Evolutionary conservation across 2,888 invertebrate species (phyloP).

Genomic region (Synergus japonicus): DNA sequence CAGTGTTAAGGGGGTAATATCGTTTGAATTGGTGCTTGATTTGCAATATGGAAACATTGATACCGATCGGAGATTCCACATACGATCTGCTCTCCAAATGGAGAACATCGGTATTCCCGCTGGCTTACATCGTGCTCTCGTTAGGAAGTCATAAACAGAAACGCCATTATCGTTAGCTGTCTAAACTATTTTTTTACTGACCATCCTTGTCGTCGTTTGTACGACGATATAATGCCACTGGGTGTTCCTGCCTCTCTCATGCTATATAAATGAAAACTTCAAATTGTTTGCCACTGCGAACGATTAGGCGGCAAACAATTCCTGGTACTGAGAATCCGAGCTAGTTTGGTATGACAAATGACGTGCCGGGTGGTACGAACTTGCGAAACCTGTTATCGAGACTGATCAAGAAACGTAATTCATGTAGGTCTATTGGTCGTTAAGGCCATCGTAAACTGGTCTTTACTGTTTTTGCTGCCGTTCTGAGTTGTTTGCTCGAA

Average conservation of each 20-base stretch:
- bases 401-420: constrained; percentile 52
- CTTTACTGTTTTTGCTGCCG: constrained; percentile 24
- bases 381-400: constrained; percentile 54
- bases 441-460: constrained; percentile 37
- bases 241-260: not conserved
- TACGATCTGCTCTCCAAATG: constrained; percentile 32
- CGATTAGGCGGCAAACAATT: constrained; percentile 24
- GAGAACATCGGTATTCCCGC: constrained; percentile 39
- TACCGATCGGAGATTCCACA: constrained; percentile 35
- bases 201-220: constrained; percentile 32
- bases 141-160: constrained; percentile 42
- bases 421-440: constrained; percentile 40
- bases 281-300: constrained; percentile 16
- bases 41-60: constrained; percentile 26
- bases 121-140: constrained; percentile 39
- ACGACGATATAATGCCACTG: constrained; percentile 27
- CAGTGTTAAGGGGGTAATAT: constrained; percentile 22
- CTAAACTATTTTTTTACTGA: constrained; percentile 32
- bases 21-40: constrained; percentile 1
- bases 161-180: constrained; percentile 41
- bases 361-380: constrained; percentile 46
- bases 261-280: constrained; percentile 4
- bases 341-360: constrained; percentile 54
- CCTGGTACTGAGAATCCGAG: constrained; percentile 46
- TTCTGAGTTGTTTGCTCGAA: constrained; percentile 35